phyloP scores from a whole-genome alignment of 2,888 invertebrate species.

The Cephalotes varians region DNA sequence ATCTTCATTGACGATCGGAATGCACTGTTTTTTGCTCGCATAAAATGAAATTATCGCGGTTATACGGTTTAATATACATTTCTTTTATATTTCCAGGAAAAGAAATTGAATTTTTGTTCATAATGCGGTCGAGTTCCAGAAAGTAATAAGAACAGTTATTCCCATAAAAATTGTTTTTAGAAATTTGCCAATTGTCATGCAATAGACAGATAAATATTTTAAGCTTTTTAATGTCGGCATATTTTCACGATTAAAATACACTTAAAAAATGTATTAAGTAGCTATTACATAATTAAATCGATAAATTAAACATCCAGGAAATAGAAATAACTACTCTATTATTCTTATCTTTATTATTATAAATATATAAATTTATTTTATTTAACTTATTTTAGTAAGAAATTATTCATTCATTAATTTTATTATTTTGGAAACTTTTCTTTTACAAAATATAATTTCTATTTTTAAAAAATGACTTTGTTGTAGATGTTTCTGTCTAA shows the following conservation, averaged over 20 bases:
- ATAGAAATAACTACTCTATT: background rate
- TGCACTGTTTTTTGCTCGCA: background rate
- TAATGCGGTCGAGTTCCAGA: slow-evolving; percentile 18
- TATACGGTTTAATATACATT: no score
- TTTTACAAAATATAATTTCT: background rate
- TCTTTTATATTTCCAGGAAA: slow-evolving; percentile 6
- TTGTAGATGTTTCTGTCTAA: background rate
- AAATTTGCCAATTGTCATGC: slow-evolving; percentile 32
- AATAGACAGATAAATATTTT: background rate
- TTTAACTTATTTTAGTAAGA: background rate
- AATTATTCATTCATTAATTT: no score
- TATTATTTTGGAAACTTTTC: background rate
- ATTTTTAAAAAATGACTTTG: background rate
- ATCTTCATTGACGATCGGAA: slow-evolving; percentile 22
- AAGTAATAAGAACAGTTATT: slow-evolving; percentile 18
- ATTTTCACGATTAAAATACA: background rate
- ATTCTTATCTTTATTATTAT: background rate
- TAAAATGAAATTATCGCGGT: slow-evolving; percentile 33
- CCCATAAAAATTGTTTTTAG: slow-evolving; percentile 15
- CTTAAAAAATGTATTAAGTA: slow-evolving; percentile 1
- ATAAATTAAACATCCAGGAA: background rate
- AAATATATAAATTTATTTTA: background rate
- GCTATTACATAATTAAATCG: background rate
- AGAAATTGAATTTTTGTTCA: slow-evolving; percentile 33
- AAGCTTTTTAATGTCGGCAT: background rate